Percentiles rank a stretch among this genome's conserved stretches.
phyloP scores from a whole-genome alignment of 2,113 vertebrate species.

The Ellobius talpinus region DNA sequence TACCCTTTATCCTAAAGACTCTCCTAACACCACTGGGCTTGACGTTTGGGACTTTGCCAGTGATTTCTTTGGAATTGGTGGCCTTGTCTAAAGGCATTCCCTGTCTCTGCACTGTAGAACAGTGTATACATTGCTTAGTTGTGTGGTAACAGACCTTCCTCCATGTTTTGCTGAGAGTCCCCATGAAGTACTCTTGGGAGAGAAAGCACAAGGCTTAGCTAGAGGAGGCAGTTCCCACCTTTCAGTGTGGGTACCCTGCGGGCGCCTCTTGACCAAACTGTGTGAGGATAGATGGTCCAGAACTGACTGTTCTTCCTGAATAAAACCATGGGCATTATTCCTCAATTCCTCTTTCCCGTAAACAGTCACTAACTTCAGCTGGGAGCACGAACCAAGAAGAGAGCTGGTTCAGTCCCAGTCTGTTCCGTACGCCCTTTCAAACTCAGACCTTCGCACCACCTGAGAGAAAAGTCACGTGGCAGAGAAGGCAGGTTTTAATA shows the following conservation, averaged over 20 bases:
- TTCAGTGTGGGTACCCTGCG: neutral
- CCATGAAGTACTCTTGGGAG: neutral
- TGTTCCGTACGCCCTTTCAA: neutral
- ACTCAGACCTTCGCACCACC: neutral
- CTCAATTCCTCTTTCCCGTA: conserved; percentile 39
- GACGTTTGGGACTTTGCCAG: neutral
- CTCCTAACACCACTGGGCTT: neutral
- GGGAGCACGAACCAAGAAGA: neutral
- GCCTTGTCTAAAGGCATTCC: neutral
- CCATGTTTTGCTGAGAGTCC: neutral
- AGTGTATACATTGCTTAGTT: neutral
- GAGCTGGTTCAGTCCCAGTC: neutral
- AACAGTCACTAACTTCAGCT: neutral
- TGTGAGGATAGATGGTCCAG: neutral
- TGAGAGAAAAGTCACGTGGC: neutral
- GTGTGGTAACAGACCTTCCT: neutral
- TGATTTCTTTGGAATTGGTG: neutral
- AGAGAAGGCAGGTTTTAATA: neutral
- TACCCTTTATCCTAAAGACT: neutral
- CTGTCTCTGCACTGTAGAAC: neutral
- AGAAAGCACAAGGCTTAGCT: neutral
- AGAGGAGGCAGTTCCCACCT: neutral
- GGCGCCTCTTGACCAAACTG: neutral
- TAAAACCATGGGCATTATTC: neutral
- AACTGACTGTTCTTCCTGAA: neutral